These are phyloP conservation scores for Drosophila obscura DNA, from an alignment of 1,140 invertebrate species.

Conservation along the genomic window DNA sequence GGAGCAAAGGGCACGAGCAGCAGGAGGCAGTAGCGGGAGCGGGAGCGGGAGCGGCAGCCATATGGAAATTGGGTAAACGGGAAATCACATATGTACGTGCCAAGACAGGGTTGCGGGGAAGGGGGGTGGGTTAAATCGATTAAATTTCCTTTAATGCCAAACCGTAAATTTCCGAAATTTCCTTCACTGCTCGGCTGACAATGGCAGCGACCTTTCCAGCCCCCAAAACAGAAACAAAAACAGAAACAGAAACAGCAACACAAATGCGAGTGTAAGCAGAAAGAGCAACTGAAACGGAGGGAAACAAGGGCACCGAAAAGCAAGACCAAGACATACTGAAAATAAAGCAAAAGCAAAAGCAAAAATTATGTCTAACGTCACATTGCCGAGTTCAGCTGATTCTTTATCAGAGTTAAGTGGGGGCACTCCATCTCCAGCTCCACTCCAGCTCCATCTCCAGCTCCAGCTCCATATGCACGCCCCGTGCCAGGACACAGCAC, in stretches of 20 bases:
- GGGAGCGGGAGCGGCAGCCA: constrained; percentile 21
- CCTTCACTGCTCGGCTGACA: constrained; percentile 29
- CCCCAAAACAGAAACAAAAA: constrained; percentile 35
- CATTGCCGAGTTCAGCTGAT: constrained; percentile 60
- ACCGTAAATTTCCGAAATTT: constrained; percentile 67
- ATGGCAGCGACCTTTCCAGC: constrained; percentile 73
- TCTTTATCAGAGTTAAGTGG: constrained; percentile 69
- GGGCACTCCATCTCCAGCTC: background rate
- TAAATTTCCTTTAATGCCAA: constrained; percentile 73
- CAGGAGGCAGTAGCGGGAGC: constrained; percentile 4
- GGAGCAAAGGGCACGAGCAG: background rate
- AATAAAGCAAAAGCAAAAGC: constrained; percentile 53
- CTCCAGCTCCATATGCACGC: background rate
- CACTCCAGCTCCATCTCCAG: background rate
- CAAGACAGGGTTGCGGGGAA: constrained; percentile 20
- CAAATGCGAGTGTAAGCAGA: background rate
- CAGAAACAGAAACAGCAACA: constrained; percentile 40
- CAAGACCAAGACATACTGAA: constrained; percentile 21
- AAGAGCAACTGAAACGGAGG: background rate
- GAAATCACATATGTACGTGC: constrained; percentile 66
- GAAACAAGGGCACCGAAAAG: background rate
- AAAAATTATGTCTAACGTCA: constrained; percentile 73
- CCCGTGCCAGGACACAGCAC: background rate
- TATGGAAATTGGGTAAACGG: constrained; percentile 39
- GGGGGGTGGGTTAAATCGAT: constrained; percentile 56